These are phyloP conservation scores for Diarsia brunnea DNA, from an alignment of 2,888 invertebrate genomes.

Conservation along the genomic window DNA sequence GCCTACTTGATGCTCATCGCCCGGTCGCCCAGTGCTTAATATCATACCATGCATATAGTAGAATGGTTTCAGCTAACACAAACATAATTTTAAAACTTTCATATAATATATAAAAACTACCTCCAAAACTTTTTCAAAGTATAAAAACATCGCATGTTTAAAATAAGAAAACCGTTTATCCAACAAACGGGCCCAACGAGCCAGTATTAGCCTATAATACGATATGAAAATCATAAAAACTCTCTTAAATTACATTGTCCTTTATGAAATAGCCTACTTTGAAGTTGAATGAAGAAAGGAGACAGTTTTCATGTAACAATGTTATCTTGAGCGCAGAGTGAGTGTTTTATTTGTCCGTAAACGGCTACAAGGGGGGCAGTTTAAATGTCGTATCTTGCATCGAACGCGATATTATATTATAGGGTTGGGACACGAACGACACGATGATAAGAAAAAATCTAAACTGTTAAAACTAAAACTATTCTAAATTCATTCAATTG, in stretches of 20 bases:
- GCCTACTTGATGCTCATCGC: too few relatives aligned
- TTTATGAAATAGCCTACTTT: slow-evolving; percentile 43
- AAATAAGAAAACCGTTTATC: background rate
- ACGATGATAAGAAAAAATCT: background rate
- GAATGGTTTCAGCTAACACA: background rate
- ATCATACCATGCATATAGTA: too few relatives aligned
- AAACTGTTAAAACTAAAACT: too few relatives aligned
- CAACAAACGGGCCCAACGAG: background rate
- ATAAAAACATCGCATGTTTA: background rate
- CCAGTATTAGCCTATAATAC: slow-evolving; percentile 18
- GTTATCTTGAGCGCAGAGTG: slow-evolving; percentile 58
- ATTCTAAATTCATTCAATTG: background rate
- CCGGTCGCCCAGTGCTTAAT: too few relatives aligned
- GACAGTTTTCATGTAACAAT: slow-evolving; percentile 50
- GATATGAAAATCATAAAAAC: slow-evolving; percentile 31
- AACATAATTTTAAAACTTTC: background rate
- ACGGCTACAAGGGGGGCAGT: slow-evolving; percentile 47
- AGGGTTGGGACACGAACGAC: background rate
- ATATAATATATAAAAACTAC: background rate
- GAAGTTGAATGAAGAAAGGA: slow-evolving; percentile 30
- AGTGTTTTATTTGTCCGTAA: slow-evolving; percentile 60
- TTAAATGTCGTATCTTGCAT: slow-evolving; percentile 43
- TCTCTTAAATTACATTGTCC: slow-evolving; percentile 41
- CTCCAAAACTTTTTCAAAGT: background rate
- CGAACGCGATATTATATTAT: slow-evolving; percentile 36